A percentile compares a stretch with the other conserved stretches of the same genome.
Conservation (phyloP, 1,140 invertebrate species). For the Contarinia nasturtii region DNA sequence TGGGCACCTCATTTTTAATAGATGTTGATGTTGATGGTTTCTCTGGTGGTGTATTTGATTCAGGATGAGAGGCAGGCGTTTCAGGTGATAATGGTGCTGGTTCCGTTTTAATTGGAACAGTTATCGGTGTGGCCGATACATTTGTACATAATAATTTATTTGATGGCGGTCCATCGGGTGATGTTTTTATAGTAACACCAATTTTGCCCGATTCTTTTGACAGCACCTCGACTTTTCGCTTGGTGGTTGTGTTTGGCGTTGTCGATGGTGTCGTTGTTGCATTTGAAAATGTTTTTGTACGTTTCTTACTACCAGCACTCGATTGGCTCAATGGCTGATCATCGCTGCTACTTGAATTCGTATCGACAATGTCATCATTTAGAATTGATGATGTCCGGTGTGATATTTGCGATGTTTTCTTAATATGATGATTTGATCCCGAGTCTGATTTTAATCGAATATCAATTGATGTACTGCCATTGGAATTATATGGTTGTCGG, state of each 20-base stretch:
- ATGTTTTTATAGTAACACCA: constrained; percentile 68
- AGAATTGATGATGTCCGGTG: not conserved
- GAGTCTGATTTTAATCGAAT: too few relatives aligned
- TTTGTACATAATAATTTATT: constrained; percentile 21
- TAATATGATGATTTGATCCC: too few relatives aligned
- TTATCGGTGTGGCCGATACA: constrained; percentile 17
- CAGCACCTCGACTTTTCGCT: constrained; percentile 66
- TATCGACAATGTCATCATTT: constrained; percentile 8
- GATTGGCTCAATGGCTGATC: constrained; percentile 16
- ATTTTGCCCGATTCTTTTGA: constrained; percentile 73
- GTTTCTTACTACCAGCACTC: not conserved
- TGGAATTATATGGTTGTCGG: too few relatives aligned
- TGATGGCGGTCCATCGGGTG: constrained; percentile 40
- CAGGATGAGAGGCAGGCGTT: constrained; percentile 17
- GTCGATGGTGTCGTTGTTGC: not conserved
- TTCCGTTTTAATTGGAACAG: constrained; percentile 19
- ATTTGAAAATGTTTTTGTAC: not conserved
- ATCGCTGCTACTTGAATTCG: constrained; percentile 21
- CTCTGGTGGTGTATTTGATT: constrained; percentile 9
- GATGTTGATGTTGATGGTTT: not conserved
- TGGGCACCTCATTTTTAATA: too few relatives aligned
- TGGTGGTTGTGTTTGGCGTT: constrained; percentile 46
- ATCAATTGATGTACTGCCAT: too few relatives aligned
- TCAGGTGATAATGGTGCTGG: constrained; percentile 21
- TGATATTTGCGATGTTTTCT: not conserved